Base-by-base conservation (phyloP, 2,113 vertebrate genomes). In the Atractosteus spatula region DNA sequence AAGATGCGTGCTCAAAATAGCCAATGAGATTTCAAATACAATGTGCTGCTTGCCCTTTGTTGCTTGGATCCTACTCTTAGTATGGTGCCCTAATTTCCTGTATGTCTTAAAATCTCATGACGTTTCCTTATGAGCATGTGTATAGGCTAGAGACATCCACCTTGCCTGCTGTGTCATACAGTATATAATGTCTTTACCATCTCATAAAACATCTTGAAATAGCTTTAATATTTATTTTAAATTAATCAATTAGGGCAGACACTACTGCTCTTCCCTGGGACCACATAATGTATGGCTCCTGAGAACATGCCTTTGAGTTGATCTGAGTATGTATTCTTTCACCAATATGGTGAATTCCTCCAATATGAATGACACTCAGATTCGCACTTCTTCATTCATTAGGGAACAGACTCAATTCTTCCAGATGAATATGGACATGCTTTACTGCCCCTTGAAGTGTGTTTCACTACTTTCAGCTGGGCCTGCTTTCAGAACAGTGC, bases 311-410 rank as follows among this genome's bases (percentile, higher is more conserved):
- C 45, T 70, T 72, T 78, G 79, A 82, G 29, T 42, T 29, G 81
- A 76, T 85, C 86, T 82, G 66, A 62, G 55, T 71, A 11, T 77
- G 80, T 68, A 82, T 89, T 89, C 85, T 80, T 83, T 61, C 76
- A 81, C 66, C 67, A 7, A n/a, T n/a, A n/a, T n/a, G n/a, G n/a
- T n/a, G n/a, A n/a, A n/a, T n/a, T 77, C 66, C 47, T 68, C 72
- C 72, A 81, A 41, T 72, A 66, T 78, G 76, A 86, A 82, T 77
- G 82, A 74, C 84, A 82, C 77, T 70, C 70, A 75, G 79, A 76
- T 84, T 82, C 80, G 54, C 82, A 81, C 71, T 78, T 83, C 66
- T 66, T 55, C 72, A 72, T 79, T 87, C 77, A 84, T 74, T 71
- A 76, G 73, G 69, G 78, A 82, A 63, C 68, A 63, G 56, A 65